phyloP scores from a whole-genome alignment of 2,888 invertebrate genomes.

The Callimorpha dominula region DNA sequence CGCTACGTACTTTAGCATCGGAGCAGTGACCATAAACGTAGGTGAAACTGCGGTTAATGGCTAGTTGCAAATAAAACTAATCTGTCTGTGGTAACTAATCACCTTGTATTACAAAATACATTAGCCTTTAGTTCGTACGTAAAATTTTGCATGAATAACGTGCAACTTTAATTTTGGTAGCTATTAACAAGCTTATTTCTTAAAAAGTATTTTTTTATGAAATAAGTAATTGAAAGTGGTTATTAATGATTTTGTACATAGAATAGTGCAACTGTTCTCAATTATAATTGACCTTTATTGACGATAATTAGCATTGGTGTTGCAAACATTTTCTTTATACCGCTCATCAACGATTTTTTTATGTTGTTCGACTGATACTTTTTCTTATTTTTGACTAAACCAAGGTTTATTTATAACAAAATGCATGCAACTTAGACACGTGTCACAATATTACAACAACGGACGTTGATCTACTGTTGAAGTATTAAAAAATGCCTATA shows the following conservation, averaged over 20 bases:
- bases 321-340: not conserved
- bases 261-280: not conserved
- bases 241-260: not conserved
- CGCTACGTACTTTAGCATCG: no score
- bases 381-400: not conserved
- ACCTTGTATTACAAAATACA: no score
- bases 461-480: no score
- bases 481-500: no score
- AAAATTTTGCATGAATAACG: not conserved
- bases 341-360: not conserved
- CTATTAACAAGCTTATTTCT: not conserved
- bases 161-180: not conserved
- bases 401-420: not conserved
- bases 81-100: no score
- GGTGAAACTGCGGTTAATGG: no score
- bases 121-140: no score
- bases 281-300: slow-evolving; percentile 1
- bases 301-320: not conserved
- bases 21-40: no score
- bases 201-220: not conserved
- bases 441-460: no score
- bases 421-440: no score
- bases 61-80: no score
- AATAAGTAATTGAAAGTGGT: not conserved
- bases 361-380: not conserved